These are phyloP conservation scores for Alosa alosa DNA, from an alignment of 2,113 vertebrate genomes.

Conservation along the genomic window DNA sequence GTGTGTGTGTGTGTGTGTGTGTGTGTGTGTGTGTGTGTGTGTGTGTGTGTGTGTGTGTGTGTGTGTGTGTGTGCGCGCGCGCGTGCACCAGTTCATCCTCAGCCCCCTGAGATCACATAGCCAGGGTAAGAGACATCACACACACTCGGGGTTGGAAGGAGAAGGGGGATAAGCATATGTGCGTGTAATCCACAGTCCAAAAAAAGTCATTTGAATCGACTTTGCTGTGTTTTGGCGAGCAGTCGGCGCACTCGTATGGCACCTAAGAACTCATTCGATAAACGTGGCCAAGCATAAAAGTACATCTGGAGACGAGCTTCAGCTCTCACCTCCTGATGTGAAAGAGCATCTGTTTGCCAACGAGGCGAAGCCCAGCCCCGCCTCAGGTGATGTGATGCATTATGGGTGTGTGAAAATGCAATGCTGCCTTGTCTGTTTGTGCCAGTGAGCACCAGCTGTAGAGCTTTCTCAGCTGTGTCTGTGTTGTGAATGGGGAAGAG, in stretches of 20 bases:
- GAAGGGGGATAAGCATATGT: not conserved
- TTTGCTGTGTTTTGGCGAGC: not conserved
- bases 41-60: not conserved
- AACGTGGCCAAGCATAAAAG: not conserved
- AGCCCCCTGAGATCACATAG: not conserved
- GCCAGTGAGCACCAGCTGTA: not conserved
- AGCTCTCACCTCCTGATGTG: not conserved
- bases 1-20: not conserved
- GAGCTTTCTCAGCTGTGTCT: not conserved
- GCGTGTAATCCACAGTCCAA: not conserved
- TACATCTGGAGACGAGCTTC: not conserved
- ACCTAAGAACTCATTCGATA: not conserved
- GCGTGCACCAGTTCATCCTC: not conserved
- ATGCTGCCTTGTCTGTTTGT: not conserved
- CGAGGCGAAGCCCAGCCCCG: not conserved
- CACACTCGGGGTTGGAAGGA: not conserved
- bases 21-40: not conserved
- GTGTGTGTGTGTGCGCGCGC: not conserved
- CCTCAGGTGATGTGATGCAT: not conserved
- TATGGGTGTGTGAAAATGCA: not conserved
- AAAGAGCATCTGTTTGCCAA: not conserved
- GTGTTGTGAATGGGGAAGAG: too few relatives aligned
- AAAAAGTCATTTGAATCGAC: not conserved
- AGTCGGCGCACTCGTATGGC: not conserved
- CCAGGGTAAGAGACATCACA: not conserved